A percentile compares a stretch with the other conserved stretches of the same genome.
Evolutionary conservation across 2,113 vertebrate genomes (phyloP).

Genomic region (Corythornis vintsioides): DNA sequence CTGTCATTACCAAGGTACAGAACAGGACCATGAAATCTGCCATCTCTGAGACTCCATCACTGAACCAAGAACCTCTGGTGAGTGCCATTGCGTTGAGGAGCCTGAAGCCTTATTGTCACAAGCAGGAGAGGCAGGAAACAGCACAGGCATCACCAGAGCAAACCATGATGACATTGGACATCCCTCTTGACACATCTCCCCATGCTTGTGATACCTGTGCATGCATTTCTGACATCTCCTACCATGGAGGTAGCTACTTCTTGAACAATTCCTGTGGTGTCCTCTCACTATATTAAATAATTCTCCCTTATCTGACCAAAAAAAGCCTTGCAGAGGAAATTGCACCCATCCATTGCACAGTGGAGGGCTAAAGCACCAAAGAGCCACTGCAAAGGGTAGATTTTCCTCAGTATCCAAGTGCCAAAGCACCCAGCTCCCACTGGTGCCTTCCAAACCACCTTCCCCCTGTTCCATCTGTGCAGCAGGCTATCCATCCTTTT

Average conservation of each 20-base stretch:
- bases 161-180: neutral
- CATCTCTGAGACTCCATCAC: neutral
- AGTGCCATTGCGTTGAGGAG: neutral
- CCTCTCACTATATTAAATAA: neutral
- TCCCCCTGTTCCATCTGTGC: neutral
- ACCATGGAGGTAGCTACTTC: too few relatives aligned
- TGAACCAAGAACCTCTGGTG: neutral
- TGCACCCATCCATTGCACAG: neutral
- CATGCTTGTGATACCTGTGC: accelerated
- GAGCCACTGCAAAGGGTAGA: neutral
- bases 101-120: accelerated
- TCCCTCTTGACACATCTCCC: neutral
- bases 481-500: neutral
- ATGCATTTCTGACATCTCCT: neutral
- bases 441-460: neutral
- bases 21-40: neutral
- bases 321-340: neutral
- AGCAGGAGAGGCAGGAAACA: neutral
- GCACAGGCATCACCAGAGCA: neutral
- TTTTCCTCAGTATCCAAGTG: neutral
- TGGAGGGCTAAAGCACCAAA: neutral
- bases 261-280: neutral
- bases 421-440: neutral
- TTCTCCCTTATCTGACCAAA: neutral
- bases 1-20: neutral